Conservation (phyloP, 2,113 vertebrate species). For the Hiodon tergisus region DNA sequence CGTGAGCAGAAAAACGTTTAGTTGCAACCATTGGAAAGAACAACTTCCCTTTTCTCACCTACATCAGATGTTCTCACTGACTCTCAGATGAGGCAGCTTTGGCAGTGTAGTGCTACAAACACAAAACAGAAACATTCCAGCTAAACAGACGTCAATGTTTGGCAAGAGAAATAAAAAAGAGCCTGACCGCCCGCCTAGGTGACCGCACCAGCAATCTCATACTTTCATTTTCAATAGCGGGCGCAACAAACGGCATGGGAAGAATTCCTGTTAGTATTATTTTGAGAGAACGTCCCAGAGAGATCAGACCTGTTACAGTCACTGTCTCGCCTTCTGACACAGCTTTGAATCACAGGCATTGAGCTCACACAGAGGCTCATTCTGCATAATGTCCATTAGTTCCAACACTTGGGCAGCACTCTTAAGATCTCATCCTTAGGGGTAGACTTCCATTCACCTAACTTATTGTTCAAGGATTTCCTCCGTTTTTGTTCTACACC, state of each 20-base stretch:
- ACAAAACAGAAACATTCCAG: conserved; percentile 33
- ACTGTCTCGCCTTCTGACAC: conserved; percentile 7
- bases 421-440: conserved; percentile 18
- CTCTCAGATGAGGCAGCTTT: conserved; percentile 33
- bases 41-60: conserved; percentile 14
- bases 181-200: neutral
- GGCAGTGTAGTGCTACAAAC: conserved; percentile 23
- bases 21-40: neutral
- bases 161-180: conserved; percentile 6
- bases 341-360: conserved; percentile 4
- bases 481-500: neutral
- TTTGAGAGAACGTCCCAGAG: neutral
- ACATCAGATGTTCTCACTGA: conserved; percentile 9
- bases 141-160: conserved; percentile 33
- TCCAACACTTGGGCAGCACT: neutral
- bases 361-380: conserved; percentile 15
- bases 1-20: neutral
- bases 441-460: conserved; percentile 16
- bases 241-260: conserved; percentile 1
- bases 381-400: neutral
- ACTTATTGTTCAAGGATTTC: conserved; percentile 8
- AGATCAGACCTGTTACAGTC: conserved; percentile 2
- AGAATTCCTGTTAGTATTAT: conserved; percentile 6
- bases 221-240: conserved; percentile 8
- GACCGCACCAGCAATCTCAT: neutral